Percentiles rank a stretch among this genome's conserved stretches.
phyloP scores from a whole-genome alignment of 2,888 invertebrate genomes.

The Agriopis aurantiaria region DNA sequence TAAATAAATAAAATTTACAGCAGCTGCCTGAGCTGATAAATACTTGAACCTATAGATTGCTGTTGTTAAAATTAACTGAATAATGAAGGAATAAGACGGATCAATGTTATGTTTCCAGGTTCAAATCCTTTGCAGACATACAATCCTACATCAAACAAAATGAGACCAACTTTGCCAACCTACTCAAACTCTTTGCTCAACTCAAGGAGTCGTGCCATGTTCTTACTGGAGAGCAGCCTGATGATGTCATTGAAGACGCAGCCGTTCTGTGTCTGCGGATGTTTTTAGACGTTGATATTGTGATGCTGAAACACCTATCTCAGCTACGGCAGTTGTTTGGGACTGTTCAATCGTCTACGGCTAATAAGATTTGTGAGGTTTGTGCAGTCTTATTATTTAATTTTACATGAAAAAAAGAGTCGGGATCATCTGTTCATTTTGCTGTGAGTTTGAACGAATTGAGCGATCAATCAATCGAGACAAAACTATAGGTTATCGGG shows the following conservation, averaged over 20 bases:
- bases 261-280: constrained; percentile 87
- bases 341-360: constrained; percentile 79
- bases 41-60: too few species aligned
- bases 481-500: too few species aligned
- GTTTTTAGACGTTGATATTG: constrained; percentile 86
- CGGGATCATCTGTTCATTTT: too few species aligned
- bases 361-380: constrained; percentile 87
- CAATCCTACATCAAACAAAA: constrained; percentile 73
- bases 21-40: too few species aligned
- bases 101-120: constrained; percentile 61
- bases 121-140: constrained; percentile 82
- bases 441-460: too few species aligned
- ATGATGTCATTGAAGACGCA: constrained; percentile 88
- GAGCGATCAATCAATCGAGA: too few species aligned
- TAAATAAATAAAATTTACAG: too few species aligned
- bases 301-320: constrained; percentile 86
- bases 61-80: too few species aligned
- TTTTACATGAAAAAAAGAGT: too few species aligned
- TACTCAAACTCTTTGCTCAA: constrained; percentile 66
- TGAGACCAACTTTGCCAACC: constrained; percentile 62
- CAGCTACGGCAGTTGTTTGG: constrained; percentile 88
- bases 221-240: constrained; percentile 85
- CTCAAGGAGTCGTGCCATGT: constrained; percentile 69
- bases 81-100: too few species aligned
- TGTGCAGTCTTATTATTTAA: constrained; percentile 18